Percentiles rank a stretch among this genome's conserved stretches.
Conservation (phyloP, 1,140 invertebrate species). For the Leucophenga varia region DNA sequence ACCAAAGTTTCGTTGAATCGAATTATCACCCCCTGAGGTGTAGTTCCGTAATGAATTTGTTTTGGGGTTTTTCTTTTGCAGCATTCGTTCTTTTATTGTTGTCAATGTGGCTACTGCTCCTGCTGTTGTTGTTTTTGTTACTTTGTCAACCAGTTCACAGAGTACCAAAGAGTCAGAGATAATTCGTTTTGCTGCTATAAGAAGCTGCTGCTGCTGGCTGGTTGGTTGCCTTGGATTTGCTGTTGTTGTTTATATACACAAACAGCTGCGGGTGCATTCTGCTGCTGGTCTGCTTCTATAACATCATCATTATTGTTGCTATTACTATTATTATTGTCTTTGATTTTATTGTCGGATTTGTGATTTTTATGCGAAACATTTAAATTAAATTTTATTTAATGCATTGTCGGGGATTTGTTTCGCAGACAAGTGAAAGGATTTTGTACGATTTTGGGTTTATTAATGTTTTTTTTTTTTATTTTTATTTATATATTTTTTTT, state of each 20-base stretch:
- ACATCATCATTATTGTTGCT: too few relatives aligned
- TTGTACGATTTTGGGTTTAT: too few relatives aligned
- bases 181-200: constrained; percentile 26
- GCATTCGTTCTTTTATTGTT: constrained; percentile 1
- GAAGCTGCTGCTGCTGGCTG: constrained; percentile 28
- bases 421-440: too few relatives aligned
- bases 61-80: constrained; percentile 44
- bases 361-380: too few relatives aligned
- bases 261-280: constrained; percentile 27
- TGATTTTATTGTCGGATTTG: too few relatives aligned
- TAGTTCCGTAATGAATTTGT: constrained; percentile 53
- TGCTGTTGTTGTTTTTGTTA: constrained; percentile 10
- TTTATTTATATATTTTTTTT: too few relatives aligned
- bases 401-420: too few relatives aligned
- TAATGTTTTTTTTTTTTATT: too few relatives aligned
- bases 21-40: constrained; percentile 52
- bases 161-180: too few relatives aligned
- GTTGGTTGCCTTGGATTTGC: constrained; percentile 12
- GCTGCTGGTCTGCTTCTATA: too few relatives aligned
- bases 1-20: constrained; percentile 52
- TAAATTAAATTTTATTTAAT: too few relatives aligned
- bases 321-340: too few relatives aligned
- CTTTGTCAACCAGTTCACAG: constrained; percentile 12
- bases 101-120: background rate
- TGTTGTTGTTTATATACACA: background rate